phyloP scores from a whole-genome alignment of 2,113 vertebrate genomes.

The Ceyx cyanopectus region DNA sequence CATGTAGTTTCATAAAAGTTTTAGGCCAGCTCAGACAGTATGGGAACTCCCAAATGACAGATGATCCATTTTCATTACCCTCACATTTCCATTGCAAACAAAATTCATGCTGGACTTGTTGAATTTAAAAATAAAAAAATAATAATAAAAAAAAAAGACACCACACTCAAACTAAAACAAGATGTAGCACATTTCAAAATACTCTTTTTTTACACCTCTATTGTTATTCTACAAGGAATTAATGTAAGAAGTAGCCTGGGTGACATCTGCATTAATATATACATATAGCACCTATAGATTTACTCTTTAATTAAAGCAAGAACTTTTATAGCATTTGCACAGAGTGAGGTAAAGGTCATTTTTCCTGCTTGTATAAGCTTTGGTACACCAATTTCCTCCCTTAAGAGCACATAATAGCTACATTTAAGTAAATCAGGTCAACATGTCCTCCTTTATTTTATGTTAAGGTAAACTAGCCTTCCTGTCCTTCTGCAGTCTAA shows the following conservation, averaged over 20 bases:
- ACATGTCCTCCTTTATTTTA: conserved; percentile 52
- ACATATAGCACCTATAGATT: neutral
- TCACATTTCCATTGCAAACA: conserved; percentile 1
- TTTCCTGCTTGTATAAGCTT: conserved; percentile 47
- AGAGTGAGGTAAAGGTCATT: conserved; percentile 36
- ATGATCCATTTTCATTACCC: conserved; percentile 20
- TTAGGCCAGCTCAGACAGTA: neutral
- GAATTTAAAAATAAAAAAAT: neutral
- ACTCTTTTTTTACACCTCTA: neutral
- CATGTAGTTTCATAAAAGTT: neutral
- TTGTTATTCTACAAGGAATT: neutral
- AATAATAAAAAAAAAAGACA: neutral
- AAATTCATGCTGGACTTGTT: conserved; percentile 5
- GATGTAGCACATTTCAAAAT: neutral
- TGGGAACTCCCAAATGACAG: neutral
- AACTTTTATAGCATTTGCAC: conserved; percentile 24
- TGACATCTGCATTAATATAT: conserved; percentile 14
- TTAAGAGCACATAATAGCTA: conserved; percentile 53
- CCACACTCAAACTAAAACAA: neutral
- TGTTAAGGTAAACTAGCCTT: conserved; percentile 65
- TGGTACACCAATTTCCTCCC: conserved; percentile 49
- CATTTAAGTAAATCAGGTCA: conserved; percentile 64
- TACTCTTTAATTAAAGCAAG: conserved; percentile 36
- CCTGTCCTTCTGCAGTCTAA: conserved; percentile 36
- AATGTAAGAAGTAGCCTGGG: neutral